Evolutionary conservation across 1,140 invertebrate genomes (phyloP), one percentile per base, ranked within the genome.

Genomic region (Papilio glaucus): DNA sequence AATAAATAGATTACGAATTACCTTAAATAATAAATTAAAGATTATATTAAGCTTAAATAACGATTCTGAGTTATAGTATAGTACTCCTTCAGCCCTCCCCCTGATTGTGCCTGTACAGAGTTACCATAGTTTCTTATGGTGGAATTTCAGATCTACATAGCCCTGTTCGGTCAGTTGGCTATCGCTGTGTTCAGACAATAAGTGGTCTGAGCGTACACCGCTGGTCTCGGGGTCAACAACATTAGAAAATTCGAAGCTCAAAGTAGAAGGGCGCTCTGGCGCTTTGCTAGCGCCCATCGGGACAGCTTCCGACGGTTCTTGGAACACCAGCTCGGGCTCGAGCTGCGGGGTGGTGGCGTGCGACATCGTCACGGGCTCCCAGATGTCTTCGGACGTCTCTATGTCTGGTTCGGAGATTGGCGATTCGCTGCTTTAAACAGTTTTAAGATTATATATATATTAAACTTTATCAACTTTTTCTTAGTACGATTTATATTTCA

Each of bases 111-210:
- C 24, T 26, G 12, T 29, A 4, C 21, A 42, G 29, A 41, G 8
- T 91, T 94, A 95, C 95, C 95, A 95, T 70, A 95, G 88, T 74
- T 94, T 94, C 77, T 95, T 95, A 86, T 95, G 94, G 85, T 95
- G 95, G 86, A 95, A 95, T 80, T 95, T 95, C 38, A 95, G 87
- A 90, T 95, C 94, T 77, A 95, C 94, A 81, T 93, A 95, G 18
- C 95, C 94, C 75, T 94, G 93, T 60, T 94, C 94, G 38, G 95
- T 95, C n/a, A 94, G 79, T 37, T 89, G 86, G 0, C 82, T 82
- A 70, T 84, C 82, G 12, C 82, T 82, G n/a, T 81, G 82, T 0
- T 82, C 72, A 0, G 41, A 18, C 0, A 76, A 72, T 13, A 77
- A 81, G 15, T 81, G 83, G 4, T 82, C 83, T 9, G 83, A 77